A percentile compares a stretch with the other conserved stretches of the same genome.
Conservation (phyloP, 1,140 invertebrate species). For the Drosophila dunni region DNA sequence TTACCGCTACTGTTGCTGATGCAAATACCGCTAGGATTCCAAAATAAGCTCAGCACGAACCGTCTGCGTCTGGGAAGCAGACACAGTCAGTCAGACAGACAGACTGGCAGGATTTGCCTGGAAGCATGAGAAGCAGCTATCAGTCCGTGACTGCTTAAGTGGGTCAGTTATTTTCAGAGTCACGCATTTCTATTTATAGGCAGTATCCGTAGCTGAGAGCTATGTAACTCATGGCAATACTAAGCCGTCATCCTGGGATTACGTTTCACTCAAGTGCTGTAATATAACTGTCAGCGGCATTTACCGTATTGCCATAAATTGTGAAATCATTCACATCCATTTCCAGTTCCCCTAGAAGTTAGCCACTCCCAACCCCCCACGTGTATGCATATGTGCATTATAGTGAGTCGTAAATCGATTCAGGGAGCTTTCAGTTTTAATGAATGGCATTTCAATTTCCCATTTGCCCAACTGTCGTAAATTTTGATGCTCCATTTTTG, state of each 20-base stretch:
- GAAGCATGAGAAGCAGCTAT: neutral
- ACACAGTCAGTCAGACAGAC: conserved; percentile 30
- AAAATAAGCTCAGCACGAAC: conserved; percentile 21
- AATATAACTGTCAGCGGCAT: conserved; percentile 31
- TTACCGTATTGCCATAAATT: conserved; percentile 10
- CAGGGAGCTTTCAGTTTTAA: conserved; percentile 29
- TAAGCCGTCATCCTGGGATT: conserved; percentile 11
- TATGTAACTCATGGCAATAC: neutral
- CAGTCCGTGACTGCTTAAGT: conserved; percentile 41
- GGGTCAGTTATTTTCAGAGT: conserved; percentile 70
- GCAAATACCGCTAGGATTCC: neutral
- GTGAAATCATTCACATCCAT: conserved; percentile 32
- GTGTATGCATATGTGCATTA: neutral
- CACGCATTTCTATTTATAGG: conserved; percentile 41
- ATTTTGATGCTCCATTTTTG: conserved; percentile 4
- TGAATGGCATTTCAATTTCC: conserved; percentile 58
- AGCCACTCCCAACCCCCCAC: neutral
- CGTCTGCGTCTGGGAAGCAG: conserved; percentile 3
- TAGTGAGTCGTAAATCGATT: conserved; percentile 27
- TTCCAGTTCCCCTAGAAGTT: conserved; percentile 22
- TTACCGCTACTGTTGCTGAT: conserved; percentile 1
- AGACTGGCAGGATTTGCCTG: neutral
- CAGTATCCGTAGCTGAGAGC: neutral
- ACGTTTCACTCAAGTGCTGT: conserved; percentile 34
- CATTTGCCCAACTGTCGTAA: neutral